Base-by-base conservation (phyloP, 2,797 vertebrate genomes). In the Oceanodroma leucorhoa region DNA sequence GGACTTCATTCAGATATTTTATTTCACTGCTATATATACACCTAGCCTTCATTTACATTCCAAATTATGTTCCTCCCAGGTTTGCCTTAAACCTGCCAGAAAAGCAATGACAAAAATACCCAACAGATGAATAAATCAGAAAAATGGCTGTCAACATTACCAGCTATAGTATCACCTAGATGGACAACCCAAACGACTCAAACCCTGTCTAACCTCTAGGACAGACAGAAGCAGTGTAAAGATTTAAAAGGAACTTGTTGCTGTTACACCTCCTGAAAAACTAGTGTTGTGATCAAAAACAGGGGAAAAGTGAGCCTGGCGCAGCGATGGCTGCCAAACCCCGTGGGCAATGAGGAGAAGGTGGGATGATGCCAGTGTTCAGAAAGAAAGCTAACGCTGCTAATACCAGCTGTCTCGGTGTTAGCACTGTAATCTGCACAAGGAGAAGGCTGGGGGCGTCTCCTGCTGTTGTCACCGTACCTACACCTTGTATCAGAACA, bases 201-300 rank as follows among this genome's bases (percentile, higher is more conserved):
- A 18, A 14, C 29, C 69, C 51, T 0, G 8, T 3, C 4, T 1
- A 9, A 14, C 27, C 40, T 14, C 29, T 2, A 30, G 64, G 41
- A 22, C 70, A 32, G 24, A 13, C 11, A 55, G 38, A 12, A 19
- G 9, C 43, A 12, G 11, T 0, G 26, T 7, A 26, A 38, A 36
- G 72, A 11, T 26, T 26, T 29, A 3, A 38, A 30, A 29, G 58
- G 24, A 65, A 91, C 94, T 64, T 70, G 90, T 82, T 92, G 79
- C 94, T 70, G 34, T 41, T 50, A 10, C 83, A 64, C 17, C 94
- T 69, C 91, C 64, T 3, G 24, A 32, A 36, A 61, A 36, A 22
- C 45, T 2, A 2, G 5, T 0, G 50, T 2, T 21, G n/a, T 9
- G 45, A 45, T 7, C n/a, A 43, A 55, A 43, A 6, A 1, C 24